Conservation (phyloP, 1,140 invertebrate genomes). For the Tribolium madens region DNA sequence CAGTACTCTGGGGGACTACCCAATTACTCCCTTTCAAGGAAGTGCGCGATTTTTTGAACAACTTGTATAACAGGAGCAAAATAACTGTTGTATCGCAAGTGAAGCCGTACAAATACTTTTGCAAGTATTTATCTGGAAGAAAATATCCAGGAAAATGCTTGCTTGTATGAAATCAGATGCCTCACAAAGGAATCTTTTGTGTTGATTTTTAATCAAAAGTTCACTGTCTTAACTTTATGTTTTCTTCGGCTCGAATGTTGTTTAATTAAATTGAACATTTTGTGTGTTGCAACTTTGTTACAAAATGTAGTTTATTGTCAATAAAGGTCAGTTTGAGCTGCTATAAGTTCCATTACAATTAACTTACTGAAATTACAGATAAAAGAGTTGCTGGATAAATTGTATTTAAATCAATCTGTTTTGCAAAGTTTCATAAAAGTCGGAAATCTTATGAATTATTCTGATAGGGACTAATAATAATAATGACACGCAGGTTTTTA, state of each 20-base stretch:
- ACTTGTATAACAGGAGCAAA: too few species aligned
- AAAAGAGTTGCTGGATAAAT: too few species aligned
- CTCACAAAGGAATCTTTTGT: not conserved
- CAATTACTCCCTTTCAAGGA: too few species aligned
- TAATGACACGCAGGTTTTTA: too few species aligned
- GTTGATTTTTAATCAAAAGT: not conserved
- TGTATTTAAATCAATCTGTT: too few species aligned
- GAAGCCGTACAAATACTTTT: not conserved
- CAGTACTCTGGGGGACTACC: too few species aligned
- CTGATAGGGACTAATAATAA: too few species aligned
- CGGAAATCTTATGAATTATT: too few species aligned
- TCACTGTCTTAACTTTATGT: not conserved
- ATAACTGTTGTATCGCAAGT: not conserved
- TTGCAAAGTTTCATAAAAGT: too few species aligned
- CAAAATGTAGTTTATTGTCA: not conserved
- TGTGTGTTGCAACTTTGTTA: not conserved
- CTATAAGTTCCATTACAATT: too few species aligned
- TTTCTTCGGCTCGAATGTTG: not conserved
- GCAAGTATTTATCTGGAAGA: not conserved
- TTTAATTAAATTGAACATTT: not conserved
- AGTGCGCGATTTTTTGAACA: too few species aligned
- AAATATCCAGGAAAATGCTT: not conserved
- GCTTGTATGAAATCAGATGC: not conserved
- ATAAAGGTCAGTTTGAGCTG: not conserved
- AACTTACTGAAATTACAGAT: too few species aligned